Conservation (phyloP, 2,113 vertebrate species). For the Pygathrix nemaeus region DNA sequence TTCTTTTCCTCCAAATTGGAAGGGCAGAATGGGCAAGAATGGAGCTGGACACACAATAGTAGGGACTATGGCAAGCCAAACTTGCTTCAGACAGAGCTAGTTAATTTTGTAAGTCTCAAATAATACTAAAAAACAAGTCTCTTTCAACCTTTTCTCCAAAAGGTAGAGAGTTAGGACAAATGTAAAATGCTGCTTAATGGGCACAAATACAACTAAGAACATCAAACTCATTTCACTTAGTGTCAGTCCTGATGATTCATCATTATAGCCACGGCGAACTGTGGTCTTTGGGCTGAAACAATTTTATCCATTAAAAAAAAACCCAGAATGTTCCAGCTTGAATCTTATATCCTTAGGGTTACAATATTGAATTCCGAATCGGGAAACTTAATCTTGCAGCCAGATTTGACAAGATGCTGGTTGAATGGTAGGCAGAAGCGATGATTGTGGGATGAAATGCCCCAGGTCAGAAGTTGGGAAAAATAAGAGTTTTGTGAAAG, state of each 20-base stretch:
- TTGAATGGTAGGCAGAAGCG: conserved; percentile 79
- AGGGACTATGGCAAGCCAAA: not conserved
- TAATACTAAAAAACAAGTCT: conserved; percentile 66
- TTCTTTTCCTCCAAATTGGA: not conserved
- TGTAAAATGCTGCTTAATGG: conserved; percentile 77
- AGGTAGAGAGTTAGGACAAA: conserved; percentile 78
- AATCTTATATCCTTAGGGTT: conserved; percentile 85
- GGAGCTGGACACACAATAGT: not conserved
- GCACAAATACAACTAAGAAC: conserved; percentile 79
- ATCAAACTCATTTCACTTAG: conserved; percentile 82
- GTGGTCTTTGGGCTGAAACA: conserved; percentile 82
- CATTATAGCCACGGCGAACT: conserved; percentile 75
- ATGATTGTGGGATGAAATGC: conserved; percentile 71
- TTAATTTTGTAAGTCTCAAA: conserved; percentile 62
- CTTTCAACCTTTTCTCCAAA: conserved; percentile 72
- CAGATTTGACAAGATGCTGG: conserved; percentile 85
- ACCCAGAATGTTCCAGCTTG: conserved; percentile 80
- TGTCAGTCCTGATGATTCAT: conserved; percentile 82
- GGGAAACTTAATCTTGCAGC: conserved; percentile 87
- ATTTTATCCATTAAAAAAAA: conserved; percentile 79
- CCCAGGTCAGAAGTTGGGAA: conserved; percentile 74
- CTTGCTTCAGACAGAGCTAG: not conserved
- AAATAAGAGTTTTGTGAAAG: conserved; percentile 73
- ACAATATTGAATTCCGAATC: conserved; percentile 86
- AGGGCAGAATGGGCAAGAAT: not conserved